Evolutionary conservation across 2,797 vertebrate species (phyloP).

Genomic region (Gallinago nigripennis): DNA sequence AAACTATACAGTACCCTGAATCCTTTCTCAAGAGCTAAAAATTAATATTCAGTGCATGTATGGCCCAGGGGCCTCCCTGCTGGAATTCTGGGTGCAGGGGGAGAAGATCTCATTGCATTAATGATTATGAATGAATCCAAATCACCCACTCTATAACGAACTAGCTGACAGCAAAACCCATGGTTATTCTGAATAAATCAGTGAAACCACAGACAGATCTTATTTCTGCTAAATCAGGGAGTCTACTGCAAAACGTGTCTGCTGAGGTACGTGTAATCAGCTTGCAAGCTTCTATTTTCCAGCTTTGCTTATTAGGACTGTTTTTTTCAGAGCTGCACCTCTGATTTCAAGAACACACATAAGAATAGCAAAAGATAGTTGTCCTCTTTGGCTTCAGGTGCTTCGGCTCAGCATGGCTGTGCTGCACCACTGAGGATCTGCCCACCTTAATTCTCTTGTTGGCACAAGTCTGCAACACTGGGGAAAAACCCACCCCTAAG

Average conservation of each 20-base stretch:
- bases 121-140: not conserved
- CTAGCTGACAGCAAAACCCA: not conserved
- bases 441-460: not conserved
- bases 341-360: not conserved
- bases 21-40: not conserved
- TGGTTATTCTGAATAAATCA: not conserved
- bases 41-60: not conserved
- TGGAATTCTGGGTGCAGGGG: not conserved
- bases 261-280: not conserved
- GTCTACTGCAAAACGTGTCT: not conserved
- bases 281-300: not conserved
- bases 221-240: constrained; percentile 25
- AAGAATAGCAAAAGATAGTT: not conserved
- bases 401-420: not conserved
- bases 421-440: not conserved
- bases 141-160: not conserved
- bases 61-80: not conserved
- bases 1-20: not conserved
- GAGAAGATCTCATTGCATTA: not conserved
- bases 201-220: not conserved
- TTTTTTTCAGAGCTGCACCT: not conserved
- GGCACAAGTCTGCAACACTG: not conserved
- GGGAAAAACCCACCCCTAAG: not conserved
- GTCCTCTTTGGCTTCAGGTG: not conserved
- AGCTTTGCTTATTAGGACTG: not conserved